Evolutionary conservation across 2,888 invertebrate genomes (phyloP).

Genomic region (Ormyrus labotus): DNA sequence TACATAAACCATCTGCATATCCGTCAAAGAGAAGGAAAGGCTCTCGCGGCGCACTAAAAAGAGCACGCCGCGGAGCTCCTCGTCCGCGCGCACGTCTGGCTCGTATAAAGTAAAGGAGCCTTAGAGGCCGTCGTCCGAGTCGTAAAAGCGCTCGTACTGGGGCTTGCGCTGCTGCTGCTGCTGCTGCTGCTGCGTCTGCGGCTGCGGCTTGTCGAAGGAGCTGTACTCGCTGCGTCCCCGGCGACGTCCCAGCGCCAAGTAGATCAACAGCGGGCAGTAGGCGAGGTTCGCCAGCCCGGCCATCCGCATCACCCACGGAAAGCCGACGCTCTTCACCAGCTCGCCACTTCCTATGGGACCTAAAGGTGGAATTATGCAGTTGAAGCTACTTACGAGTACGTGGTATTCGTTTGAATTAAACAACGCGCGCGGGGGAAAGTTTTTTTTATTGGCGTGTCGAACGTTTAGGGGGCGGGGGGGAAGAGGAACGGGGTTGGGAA

Average conservation of each 20-base stretch:
- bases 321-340: conserved; percentile 83
- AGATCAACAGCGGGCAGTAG: conserved; percentile 82
- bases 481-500: too few species aligned
- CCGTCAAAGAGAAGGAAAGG: too few species aligned
- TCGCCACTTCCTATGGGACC: conserved; percentile 87
- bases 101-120: neutral
- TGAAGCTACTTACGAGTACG: too few species aligned
- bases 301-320: conserved; percentile 85
- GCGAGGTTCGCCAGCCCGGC: conserved; percentile 83
- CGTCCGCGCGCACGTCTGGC: too few species aligned
- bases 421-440: too few species aligned
- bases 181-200: neutral
- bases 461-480: too few species aligned
- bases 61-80: too few species aligned
- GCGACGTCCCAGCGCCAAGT: conserved; percentile 68
- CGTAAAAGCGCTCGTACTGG: conserved; percentile 68
- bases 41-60: too few species aligned
- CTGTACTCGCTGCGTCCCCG: conserved; percentile 62
- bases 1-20: too few species aligned
- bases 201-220: conserved; percentile 61
- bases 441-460: too few species aligned
- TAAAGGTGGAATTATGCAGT: conserved; percentile 65
- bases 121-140: conserved; percentile 71
- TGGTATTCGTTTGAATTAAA: too few species aligned
- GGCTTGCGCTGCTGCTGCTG: conserved; percentile 31